Conservation (phyloP, 2,888 invertebrate species). For the Agrypnus murinus region DNA sequence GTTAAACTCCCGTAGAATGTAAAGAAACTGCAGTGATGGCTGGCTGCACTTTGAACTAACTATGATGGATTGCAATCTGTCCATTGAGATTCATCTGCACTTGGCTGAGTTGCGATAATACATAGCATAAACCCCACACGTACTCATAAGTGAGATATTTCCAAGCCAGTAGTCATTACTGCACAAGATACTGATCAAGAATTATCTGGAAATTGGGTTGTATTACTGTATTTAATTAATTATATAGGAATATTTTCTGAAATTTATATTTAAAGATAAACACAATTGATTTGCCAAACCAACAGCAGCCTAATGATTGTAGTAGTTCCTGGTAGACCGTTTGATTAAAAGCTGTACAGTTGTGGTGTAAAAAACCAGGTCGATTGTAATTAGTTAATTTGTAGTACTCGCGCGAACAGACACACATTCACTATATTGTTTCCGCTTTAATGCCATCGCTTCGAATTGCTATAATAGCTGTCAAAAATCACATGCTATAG, state of each 20-base stretch:
- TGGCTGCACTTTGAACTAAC: slow-evolving; percentile 10
- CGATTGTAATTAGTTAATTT: slow-evolving; percentile 46
- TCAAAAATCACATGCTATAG: slow-evolving; percentile 12
- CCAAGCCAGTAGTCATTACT: slow-evolving; percentile 15
- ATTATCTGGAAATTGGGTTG: no score
- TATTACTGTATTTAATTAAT: no score
- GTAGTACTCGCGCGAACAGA: slow-evolving; percentile 35
- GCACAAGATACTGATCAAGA: no score
- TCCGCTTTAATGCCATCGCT: slow-evolving; percentile 17
- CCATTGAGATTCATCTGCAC: slow-evolving; percentile 32
- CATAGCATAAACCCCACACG: slow-evolving; percentile 3
- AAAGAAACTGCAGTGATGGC: slow-evolving; percentile 3
- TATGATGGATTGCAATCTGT: slow-evolving; percentile 36
- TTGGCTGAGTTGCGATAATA: slow-evolving; percentile 30
- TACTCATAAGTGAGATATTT: slow-evolving; percentile 10
- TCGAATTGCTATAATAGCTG: slow-evolving; percentile 20
- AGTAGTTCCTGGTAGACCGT: slow-evolving; percentile 5
- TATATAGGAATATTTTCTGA: no score
- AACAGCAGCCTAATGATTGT: background rate
- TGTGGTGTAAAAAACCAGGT: slow-evolving; percentile 41
- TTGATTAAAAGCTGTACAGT: slow-evolving; percentile 43
- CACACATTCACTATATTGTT: slow-evolving; percentile 18
- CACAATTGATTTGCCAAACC: no score
- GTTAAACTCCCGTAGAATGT: background rate
- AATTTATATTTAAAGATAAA: no score